phyloP scores from a whole-genome alignment of 1,140 invertebrate species.

The Vanessa tameamea region DNA sequence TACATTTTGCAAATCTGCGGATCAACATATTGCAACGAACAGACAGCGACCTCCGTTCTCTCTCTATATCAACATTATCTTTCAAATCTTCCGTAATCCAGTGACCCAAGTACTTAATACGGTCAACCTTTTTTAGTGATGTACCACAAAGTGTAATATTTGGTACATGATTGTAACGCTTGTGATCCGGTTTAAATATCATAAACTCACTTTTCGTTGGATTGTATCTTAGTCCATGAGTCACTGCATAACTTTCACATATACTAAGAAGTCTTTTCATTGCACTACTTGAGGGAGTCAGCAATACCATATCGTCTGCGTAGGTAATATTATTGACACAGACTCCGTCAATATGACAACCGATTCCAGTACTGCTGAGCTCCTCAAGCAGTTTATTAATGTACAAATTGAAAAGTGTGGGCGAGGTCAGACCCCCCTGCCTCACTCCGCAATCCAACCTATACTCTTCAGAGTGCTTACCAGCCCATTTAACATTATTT shows the following conservation, averaged over 20 bases:
- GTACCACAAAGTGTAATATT: not conserved
- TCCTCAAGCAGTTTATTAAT: constrained; percentile 10
- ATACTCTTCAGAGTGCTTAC: too few relatives aligned
- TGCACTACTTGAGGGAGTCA: constrained; percentile 4
- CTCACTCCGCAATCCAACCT: constrained; percentile 9
- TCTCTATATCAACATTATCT: not conserved
- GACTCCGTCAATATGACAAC: constrained; percentile 24
- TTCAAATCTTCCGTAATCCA: not conserved
- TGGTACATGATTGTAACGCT: not conserved
- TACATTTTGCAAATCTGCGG: not conserved
- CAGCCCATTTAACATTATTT: constrained; percentile 16
- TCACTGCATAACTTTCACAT: constrained; percentile 12
- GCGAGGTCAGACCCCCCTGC: constrained; percentile 11
- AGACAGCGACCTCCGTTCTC: not conserved
- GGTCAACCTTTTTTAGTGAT: not conserved
- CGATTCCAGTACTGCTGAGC: constrained; percentile 15
- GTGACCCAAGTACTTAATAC: not conserved
- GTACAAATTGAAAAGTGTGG: constrained; percentile 21
- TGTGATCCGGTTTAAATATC: constrained; percentile 1
- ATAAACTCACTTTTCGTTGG: constrained; percentile 8
- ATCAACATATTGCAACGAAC: not conserved
- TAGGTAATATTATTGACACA: constrained; percentile 19
- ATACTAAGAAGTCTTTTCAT: constrained; percentile 8
- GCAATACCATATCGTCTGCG: constrained; percentile 16
- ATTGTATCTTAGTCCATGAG: constrained; percentile 12